Evolutionary conservation across 2,888 invertebrate species (phyloP).

Genomic region (Aporophyla lueneburgensis): DNA sequence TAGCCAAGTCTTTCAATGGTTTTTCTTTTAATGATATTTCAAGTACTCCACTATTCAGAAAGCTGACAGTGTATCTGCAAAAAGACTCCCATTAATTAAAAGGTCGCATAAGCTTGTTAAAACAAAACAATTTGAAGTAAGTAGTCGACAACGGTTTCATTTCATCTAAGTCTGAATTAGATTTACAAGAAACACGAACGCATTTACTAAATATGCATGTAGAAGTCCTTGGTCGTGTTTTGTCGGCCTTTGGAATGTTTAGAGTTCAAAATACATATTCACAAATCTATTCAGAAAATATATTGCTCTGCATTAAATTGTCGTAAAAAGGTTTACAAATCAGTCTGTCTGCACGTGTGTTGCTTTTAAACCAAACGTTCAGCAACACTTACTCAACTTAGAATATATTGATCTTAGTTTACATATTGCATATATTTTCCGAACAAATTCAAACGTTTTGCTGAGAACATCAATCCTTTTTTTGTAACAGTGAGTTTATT

Average conservation of each 20-base stretch:
- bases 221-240: constrained; percentile 61
- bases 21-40: neutral
- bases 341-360: constrained; percentile 48
- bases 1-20: neutral
- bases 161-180: constrained; percentile 9
- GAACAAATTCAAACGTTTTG: constrained; percentile 26
- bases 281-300: constrained; percentile 48
- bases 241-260: constrained; percentile 54
- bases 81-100: neutral
- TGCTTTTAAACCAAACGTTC: constrained; percentile 43
- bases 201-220: constrained; percentile 36
- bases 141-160: constrained; percentile 10
- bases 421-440: constrained; percentile 46
- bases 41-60: neutral
- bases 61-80: neutral
- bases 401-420: constrained; percentile 59
- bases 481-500: constrained; percentile 39
- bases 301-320: constrained; percentile 58
- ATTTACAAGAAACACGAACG: constrained; percentile 30
- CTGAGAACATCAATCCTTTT: constrained; percentile 35
- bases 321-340: constrained; percentile 64
- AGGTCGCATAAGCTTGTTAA: neutral
- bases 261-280: constrained; percentile 46
- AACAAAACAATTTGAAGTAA: neutral
- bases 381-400: constrained; percentile 50